A percentile compares a stretch with the other conserved stretches of the same genome.
Conservation (phyloP, 2,888 invertebrate genomes). For the Drosophila imparisetae region DNA sequence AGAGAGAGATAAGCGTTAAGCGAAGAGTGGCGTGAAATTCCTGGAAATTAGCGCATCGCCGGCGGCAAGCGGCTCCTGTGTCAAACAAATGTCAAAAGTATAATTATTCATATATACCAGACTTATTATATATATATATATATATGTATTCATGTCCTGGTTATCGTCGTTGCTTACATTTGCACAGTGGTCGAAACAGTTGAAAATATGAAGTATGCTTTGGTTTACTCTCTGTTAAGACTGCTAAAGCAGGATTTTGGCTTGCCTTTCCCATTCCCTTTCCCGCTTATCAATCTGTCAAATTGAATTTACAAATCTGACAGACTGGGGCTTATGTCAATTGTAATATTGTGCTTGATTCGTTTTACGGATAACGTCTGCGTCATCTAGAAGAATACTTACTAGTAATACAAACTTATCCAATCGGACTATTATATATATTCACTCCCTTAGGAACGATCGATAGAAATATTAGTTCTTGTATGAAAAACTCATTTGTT, state of each 20-base stretch:
- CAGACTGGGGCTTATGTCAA: not conserved
- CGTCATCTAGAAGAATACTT: not conserved
- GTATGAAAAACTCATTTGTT: no score
- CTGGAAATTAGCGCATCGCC: slow-evolving; percentile 63
- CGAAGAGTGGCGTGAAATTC: slow-evolving; percentile 74
- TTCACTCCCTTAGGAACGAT: no score
- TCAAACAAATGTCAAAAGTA: slow-evolving; percentile 72
- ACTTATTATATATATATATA: not conserved
- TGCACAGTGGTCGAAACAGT: slow-evolving; percentile 34
- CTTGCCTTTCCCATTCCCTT: not conserved
- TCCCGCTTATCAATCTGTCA: not conserved
- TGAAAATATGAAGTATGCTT: not conserved
- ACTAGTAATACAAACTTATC: not conserved
- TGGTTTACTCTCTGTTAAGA: not conserved
- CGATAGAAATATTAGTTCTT: no score
- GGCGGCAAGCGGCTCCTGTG: slow-evolving; percentile 67
- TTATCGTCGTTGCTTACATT: not conserved
- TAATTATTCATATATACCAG: slow-evolving; percentile 1
- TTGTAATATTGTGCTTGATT: not conserved
- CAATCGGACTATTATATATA: not conserved
- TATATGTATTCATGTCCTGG: not conserved
- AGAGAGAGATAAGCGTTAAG: slow-evolving; percentile 46
- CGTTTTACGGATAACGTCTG: not conserved
- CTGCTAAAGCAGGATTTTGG: not conserved
- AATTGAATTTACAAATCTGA: not conserved